Percentiles rank a stretch among this genome's conserved stretches.
Evolutionary conservation across 2,113 vertebrate genomes (phyloP).

Genomic region (Pachyramphus minor): DNA sequence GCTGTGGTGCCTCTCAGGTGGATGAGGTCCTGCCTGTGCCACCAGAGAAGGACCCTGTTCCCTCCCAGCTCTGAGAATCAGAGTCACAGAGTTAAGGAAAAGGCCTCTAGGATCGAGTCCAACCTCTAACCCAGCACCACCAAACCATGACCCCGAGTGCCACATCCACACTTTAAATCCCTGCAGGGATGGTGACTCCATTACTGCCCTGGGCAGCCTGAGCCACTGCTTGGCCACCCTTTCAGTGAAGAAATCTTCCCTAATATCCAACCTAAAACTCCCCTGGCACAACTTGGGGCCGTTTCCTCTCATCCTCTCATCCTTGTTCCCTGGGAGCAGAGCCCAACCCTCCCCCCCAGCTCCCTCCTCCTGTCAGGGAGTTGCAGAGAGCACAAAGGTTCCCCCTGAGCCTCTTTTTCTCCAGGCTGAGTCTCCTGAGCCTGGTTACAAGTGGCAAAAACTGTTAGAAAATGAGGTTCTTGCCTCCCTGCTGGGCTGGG

Average conservation of each 20-base stretch:
- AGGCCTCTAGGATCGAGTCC: neutral
- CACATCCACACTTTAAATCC: neutral
- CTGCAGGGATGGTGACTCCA: neutral
- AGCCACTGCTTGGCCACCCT: neutral
- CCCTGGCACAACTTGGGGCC: fast-evolving
- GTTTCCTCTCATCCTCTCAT: fast-evolving
- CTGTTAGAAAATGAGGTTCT: neutral
- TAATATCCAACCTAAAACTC: neutral
- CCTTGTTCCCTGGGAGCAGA: neutral
- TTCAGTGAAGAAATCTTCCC: neutral
- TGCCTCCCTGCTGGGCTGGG: neutral
- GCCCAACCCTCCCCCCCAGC: fast-evolving
- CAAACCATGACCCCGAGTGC: neutral
- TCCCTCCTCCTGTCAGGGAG: neutral
- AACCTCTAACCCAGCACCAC: neutral
- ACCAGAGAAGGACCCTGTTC: neutral
- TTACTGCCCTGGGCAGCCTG: neutral
- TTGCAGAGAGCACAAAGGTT: neutral
- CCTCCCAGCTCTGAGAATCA: neutral
- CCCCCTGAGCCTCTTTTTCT: neutral
- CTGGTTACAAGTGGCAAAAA: neutral
- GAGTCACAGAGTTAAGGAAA: neutral
- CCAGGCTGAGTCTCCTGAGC: neutral
- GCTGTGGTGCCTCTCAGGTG: neutral
- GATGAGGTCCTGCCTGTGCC: neutral